phyloP scores from a whole-genome alignment of 2,888 invertebrate species.

The Macrosoma leucophasiata region DNA sequence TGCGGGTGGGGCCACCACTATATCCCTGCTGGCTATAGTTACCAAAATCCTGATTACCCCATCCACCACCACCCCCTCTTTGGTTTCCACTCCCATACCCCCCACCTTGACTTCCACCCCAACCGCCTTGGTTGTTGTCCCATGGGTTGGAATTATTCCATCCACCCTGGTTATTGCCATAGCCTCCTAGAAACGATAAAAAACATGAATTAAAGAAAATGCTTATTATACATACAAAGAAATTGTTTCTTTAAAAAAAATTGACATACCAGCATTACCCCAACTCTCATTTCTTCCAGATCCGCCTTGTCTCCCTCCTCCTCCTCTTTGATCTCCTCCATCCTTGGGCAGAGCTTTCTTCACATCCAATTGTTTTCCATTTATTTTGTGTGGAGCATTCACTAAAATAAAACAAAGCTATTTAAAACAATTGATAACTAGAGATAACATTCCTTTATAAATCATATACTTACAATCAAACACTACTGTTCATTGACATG shows the following conservation, averaged over 20 bases:
- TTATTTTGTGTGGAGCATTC: conserved; percentile 88
- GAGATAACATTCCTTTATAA: conserved; percentile 7
- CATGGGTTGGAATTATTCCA: conserved; percentile 69
- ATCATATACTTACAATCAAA: too few species aligned
- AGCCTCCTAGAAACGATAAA: conserved; percentile 47
- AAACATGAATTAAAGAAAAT: conserved; percentile 11
- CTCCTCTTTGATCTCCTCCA: conserved; percentile 74
- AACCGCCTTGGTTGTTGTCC: conserved; percentile 51
- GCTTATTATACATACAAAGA: conserved; percentile 13
- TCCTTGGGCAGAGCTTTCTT: conserved; percentile 95
- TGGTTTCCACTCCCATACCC: conserved; percentile 27
- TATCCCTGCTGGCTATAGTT: conserved; percentile 89
- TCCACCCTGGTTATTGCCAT: conserved; percentile 70
- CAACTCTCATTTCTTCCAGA: conserved; percentile 53
- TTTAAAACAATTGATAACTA: conserved; percentile 5
- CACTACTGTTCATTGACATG: conserved; percentile 67
- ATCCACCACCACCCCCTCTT: conserved; percentile 60
- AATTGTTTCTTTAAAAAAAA: background rate
- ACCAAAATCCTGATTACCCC: conserved; percentile 82
- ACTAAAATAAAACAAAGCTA: conserved; percentile 61
- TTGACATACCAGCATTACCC: conserved; percentile 42
- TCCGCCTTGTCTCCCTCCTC: conserved; percentile 67
- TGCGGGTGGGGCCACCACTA: conserved; percentile 90
- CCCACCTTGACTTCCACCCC: conserved; percentile 39
- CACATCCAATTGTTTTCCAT: conserved; percentile 92